Evolutionary conservation across 2,888 invertebrate species (phyloP).

Genomic region (Gortyna flavago): DNA sequence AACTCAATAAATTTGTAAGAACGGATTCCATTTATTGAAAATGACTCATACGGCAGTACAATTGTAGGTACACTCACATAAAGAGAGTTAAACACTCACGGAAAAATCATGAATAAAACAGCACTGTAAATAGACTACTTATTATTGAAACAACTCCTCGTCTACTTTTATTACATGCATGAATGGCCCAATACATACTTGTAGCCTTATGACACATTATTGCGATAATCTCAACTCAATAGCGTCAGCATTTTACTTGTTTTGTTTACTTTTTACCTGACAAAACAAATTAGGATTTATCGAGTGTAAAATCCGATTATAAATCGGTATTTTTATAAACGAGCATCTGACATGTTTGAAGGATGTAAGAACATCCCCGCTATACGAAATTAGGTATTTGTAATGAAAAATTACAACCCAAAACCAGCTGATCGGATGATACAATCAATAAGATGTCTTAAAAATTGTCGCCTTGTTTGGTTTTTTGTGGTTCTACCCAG

Average conservation of each 20-base stretch:
- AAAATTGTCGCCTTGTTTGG: background rate
- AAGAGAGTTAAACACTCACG: background rate
- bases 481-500: background rate
- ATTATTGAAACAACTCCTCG: slow-evolving; percentile 26
- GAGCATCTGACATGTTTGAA: background rate
- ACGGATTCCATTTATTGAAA: background rate
- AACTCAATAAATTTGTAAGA: background rate
- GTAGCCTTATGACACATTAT: slow-evolving; percentile 37
- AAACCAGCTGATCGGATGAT: background rate
- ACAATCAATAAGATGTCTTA: background rate
- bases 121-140: background rate
- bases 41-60: background rate
- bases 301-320: background rate
- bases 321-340: background rate
- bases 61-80: background rate
- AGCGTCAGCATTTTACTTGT: slow-evolving; percentile 47
- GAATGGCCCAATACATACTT: slow-evolving; percentile 50
- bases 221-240: slow-evolving; percentile 28
- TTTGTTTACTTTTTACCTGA: slow-evolving; percentile 18
- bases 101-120: slow-evolving; percentile 43
- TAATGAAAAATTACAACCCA: background rate
- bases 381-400: background rate
- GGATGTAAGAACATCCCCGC: background rate
- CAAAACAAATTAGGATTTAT: slow-evolving; percentile 22
- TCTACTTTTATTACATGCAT: slow-evolving; percentile 47